Conservation (phyloP, 2,797 vertebrate genomes). For the Oreonectes daqikongensis region DNA sequence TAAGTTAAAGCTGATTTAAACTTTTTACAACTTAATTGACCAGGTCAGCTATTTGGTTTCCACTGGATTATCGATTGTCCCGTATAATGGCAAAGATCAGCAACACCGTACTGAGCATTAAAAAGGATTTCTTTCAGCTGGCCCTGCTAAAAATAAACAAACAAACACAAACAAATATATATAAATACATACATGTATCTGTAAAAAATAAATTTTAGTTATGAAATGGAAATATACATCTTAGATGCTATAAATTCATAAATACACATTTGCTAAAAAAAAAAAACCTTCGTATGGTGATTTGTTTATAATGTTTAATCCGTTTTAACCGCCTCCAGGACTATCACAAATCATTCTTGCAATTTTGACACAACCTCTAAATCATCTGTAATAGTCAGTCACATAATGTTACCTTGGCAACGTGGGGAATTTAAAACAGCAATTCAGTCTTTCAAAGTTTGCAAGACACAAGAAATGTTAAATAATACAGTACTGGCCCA, state of each 20-base stretch:
- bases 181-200: neutral
- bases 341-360: neutral
- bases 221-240: neutral
- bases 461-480: neutral
- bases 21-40: constrained; percentile 44
- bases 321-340: neutral
- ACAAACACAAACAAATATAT: neutral
- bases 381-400: neutral
- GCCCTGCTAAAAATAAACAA: neutral
- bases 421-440: neutral
- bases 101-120: neutral
- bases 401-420: neutral
- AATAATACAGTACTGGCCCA: neutral
- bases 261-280: neutral
- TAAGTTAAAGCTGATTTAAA: constrained; percentile 13
- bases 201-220: neutral
- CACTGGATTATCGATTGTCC: constrained; percentile 15
- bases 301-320: neutral
- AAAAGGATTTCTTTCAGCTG: neutral
- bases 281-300: neutral
- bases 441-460: neutral
- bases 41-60: constrained; percentile 36
- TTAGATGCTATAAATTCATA: neutral
- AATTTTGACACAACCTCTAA: constrained; percentile 7
- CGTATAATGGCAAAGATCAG: constrained; percentile 39